Percentiles rank a stretch among this genome's conserved stretches.
phyloP scores from a whole-genome alignment of 2,113 vertebrate species.

The Halichoerus grypus region DNA sequence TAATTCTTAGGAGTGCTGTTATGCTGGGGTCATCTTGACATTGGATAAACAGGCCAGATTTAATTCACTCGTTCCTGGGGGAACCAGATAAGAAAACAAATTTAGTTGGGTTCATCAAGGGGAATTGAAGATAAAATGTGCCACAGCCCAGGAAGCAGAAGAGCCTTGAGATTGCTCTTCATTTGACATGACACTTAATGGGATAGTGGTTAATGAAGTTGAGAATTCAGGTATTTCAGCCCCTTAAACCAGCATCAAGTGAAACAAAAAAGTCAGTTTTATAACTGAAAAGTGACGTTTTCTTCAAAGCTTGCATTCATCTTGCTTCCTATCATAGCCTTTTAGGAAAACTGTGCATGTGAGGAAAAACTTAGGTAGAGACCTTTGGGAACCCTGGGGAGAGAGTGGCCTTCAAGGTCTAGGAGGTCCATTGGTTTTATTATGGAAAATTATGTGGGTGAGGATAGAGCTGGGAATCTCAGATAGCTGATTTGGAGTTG shows the following conservation, averaged over 20 bases:
- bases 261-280: slow-evolving; percentile 55
- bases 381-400: not conserved
- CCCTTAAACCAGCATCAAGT: slow-evolving; percentile 43
- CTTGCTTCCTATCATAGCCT: not conserved
- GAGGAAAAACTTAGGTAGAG: not conserved
- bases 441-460: not conserved
- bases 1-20: not conserved
- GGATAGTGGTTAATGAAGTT: slow-evolving; percentile 69
- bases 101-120: slow-evolving; percentile 71
- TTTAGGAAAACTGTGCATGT: not conserved
- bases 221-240: slow-evolving; percentile 71
- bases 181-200: slow-evolving; percentile 71
- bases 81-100: slow-evolving; percentile 85
- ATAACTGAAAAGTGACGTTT: slow-evolving; percentile 41
- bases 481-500: not conserved
- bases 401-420: not conserved
- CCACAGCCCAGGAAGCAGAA: slow-evolving; percentile 42
- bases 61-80: slow-evolving; percentile 80
- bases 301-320: not conserved
- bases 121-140: slow-evolving; percentile 76
- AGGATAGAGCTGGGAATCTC: not conserved
- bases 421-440: not conserved
- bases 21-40: slow-evolving; percentile 51
- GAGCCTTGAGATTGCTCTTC: slow-evolving; percentile 51
- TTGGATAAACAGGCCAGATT: slow-evolving; percentile 63